These are phyloP conservation scores for Danio kyathit DNA, from an alignment of 2,797 vertebrate species.

Conservation along the genomic window DNA sequence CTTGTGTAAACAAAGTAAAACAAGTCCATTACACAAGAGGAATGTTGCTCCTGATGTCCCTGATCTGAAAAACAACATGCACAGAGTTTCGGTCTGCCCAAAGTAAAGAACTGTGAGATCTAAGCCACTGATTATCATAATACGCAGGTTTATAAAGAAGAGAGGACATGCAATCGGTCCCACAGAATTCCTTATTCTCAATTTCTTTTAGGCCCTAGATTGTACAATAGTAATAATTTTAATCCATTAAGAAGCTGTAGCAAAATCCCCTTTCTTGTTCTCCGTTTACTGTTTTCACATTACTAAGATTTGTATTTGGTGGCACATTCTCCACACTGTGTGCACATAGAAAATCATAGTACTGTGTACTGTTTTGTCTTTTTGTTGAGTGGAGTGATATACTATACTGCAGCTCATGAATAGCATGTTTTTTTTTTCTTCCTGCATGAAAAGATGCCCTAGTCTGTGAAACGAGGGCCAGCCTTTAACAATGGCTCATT, in stretches of 20 bases:
- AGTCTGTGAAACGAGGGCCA: constrained; percentile 67
- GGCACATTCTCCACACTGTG: not conserved
- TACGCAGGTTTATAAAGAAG: constrained; percentile 41
- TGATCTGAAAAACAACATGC: constrained; percentile 19
- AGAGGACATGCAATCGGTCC: not conserved
- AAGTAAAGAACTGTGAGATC: constrained; percentile 69
- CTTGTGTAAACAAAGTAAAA: constrained; percentile 45
- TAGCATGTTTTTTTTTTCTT: constrained; percentile 74
- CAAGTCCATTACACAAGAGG: constrained; percentile 42
- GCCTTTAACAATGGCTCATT: constrained; percentile 78
- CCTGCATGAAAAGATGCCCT: constrained; percentile 73
- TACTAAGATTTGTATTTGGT: not conserved
- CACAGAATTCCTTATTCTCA: constrained; percentile 2
- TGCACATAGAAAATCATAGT: constrained; percentile 17
- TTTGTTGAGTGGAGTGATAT: constrained; percentile 57
- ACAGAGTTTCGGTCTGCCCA: constrained; percentile 68
- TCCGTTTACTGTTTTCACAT: constrained; percentile 11
- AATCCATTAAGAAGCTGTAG: not conserved
- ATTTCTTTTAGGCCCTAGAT: not conserved
- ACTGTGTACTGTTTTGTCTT: constrained; percentile 15
- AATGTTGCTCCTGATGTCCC: constrained; percentile 52
- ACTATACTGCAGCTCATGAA: constrained; percentile 75
- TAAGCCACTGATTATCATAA: constrained; percentile 65
- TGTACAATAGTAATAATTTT: not conserved
- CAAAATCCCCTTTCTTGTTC: constrained; percentile 2